These are phyloP conservation scores for Gallinago paraguaiae DNA, from an alignment of 2,113 vertebrate species.

Conservation along the genomic window DNA sequence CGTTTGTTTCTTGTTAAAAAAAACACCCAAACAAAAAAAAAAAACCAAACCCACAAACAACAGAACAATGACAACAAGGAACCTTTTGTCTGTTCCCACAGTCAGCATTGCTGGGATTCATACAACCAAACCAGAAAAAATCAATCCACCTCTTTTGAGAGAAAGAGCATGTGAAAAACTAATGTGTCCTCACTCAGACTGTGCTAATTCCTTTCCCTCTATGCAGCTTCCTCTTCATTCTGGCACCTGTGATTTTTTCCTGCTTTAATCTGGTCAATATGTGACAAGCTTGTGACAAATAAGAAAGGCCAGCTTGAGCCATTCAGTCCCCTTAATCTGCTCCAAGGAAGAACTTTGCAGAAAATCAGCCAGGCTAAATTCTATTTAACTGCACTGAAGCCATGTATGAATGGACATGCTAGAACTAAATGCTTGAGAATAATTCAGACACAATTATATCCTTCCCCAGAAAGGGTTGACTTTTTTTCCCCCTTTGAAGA, in stretches of 20 bases:
- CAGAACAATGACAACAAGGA: neutral
- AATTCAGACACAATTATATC: neutral
- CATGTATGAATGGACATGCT: neutral
- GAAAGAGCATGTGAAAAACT: neutral
- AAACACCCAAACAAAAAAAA: neutral
- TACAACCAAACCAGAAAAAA: neutral
- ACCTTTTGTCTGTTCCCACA: neutral
- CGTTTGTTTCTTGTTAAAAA: neutral
- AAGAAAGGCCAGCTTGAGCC: neutral
- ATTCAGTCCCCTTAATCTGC: neutral
- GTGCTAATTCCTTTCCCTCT: neutral
- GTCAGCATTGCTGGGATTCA: neutral
- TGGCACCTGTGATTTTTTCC: fast-evolving
- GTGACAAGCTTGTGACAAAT: neutral
- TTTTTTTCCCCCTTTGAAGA: neutral
- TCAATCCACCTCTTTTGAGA: neutral
- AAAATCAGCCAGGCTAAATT: neutral
- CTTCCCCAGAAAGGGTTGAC: neutral
- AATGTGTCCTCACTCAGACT: neutral
- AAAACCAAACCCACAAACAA: neutral
- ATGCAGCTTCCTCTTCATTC: neutral
- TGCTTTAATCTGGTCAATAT: neutral
- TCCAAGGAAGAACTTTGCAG: neutral
- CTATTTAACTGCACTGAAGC: neutral
- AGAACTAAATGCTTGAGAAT: neutral